Percentiles rank a stretch among this genome's conserved stretches.
Conservation (phyloP, 92 coral and sea anemone genomes). For the Siderastrea radians region DNA sequence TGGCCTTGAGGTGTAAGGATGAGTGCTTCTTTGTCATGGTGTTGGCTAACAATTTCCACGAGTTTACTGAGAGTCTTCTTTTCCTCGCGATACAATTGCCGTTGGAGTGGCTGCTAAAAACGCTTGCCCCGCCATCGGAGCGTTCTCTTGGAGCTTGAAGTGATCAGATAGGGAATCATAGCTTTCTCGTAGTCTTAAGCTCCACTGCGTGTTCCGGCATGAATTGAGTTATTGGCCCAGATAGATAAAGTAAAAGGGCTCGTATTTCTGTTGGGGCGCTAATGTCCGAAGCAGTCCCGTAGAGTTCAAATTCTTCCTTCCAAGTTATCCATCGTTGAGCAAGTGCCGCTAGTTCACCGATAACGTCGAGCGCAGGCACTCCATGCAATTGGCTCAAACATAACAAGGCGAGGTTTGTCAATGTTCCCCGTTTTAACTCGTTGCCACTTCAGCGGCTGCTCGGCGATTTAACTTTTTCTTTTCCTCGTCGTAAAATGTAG, state of each 20-base stretch:
- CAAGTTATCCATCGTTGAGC: slow-evolving; percentile 68
- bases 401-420: slow-evolving; percentile 29
- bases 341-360: slow-evolving; percentile 61
- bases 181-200: not conserved
- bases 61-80: slow-evolving; percentile 46
- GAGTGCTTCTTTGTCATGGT: slow-evolving; percentile 63
- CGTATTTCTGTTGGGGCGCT: slow-evolving; percentile 37
- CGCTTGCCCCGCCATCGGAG: too few relatives aligned
- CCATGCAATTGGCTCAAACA: slow-evolving; percentile 66
- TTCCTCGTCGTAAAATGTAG: slow-evolving; percentile 38
- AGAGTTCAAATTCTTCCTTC: slow-evolving; percentile 61
- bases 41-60: slow-evolving; percentile 37
- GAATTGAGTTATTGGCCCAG: slow-evolving; percentile 40
- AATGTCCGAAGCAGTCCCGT: slow-evolving; percentile 17
- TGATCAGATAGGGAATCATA: too few relatives aligned
- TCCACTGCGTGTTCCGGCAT: slow-evolving; percentile 1
- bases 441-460: slow-evolving; percentile 3
- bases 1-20: slow-evolving; percentile 23
- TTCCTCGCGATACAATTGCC: slow-evolving; percentile 42
- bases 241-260: slow-evolving; percentile 62
- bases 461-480: not conserved
- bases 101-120: too few relatives aligned
- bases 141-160: too few relatives aligned
- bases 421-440: slow-evolving; percentile 30
- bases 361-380: slow-evolving; percentile 30